Evolutionary conservation across 2,888 invertebrate species (phyloP), one percentile per base, ranked within the genome.

Genomic region (Cerastis leucographa): DNA sequence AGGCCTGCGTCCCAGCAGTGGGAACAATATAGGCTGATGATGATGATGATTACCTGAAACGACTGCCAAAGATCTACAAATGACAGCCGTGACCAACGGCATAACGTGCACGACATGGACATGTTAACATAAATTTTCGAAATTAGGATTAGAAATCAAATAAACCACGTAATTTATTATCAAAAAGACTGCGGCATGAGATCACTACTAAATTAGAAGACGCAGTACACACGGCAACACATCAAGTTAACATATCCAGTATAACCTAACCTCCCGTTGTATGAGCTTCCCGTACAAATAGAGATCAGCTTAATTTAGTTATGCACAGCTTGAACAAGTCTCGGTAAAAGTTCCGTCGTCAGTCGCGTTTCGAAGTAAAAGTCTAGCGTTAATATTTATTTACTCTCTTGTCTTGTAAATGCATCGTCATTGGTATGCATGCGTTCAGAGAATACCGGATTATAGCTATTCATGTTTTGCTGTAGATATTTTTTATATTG

Each of bases 291-390:
- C 35, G 35, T 35, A 35, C 3, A 35, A 35, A 2, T 1, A 35
- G 35, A 35, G 35, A 35, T 35, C 35, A 35, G 35, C 35, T 35
- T 35, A 35, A 35, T 35, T 35, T 35, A 3, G 1, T 35, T 35
- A 35, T 35, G 35, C 35, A 2, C 3, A 35, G 3, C 35, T 35
- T 35, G 35, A 35, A 35, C 3, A 19, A 29, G 54, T 19, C 61
- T 42, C 51, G 42, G 70, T 69, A 77, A 76, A 69, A 75, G 66
- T 76, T 49, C 14, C 25, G 35, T 40, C 54, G 67, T 62, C 65
- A 40, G 5, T 14, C 54, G 67, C 84, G 83, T 87, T 86, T 87
- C 85, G n/a, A 84, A 89, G 89, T 89, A 89, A 89, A 89, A 89
- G 89, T 88, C 17, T 76, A 65, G 54, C n/a, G 42, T 85, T 54